Base-by-base conservation (phyloP, 2,888 invertebrate species). In the Axea sp. region DNA sequence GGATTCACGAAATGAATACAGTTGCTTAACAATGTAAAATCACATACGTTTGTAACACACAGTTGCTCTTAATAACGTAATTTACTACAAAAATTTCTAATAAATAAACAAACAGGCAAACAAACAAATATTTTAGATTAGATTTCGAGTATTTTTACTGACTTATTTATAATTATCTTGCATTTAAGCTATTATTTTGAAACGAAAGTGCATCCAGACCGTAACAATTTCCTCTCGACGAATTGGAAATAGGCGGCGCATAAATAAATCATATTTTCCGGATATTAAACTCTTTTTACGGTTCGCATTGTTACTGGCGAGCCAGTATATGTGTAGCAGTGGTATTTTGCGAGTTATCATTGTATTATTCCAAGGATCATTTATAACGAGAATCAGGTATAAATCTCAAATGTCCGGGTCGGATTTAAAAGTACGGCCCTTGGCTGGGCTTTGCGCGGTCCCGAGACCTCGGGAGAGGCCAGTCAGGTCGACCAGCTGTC, bases 401-500 rank as follows among this genome's bases (percentile, higher is more conserved):
- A 75, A 75, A 75, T 75, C 75, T 75, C 60, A 33, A 60, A 65
- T 60, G 74, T 75, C 74, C 74, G 64, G 74, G 53, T 69, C 30
- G 53, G 74, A 73, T 76, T 76, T 76, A 72, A 76, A 77, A 73
- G 75, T 77, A 68, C 76, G 71, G 76, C 77, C 75, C 77, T 78
- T 76, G 55, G 51, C 45, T 60, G 60, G 71, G 62, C 65, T 65
- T 57, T 62, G 60, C 49, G 64, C 45, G 35, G 47, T 53, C 49
- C 39, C 49, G 45, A 62, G 68, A 59, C 53, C 49, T 59, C 67
- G 65, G 64, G 47, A 64, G 73, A 47, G 49, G 49, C 62, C 68
- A 65, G 72, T 73, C 80, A 77, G 77, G 77, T 77, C 76, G 74
- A 62, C 79, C 80, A 80, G 79, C 80, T 80, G 80, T 78, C 77